phyloP scores from a whole-genome alignment of 2,888 invertebrate species.

The Argyra leucocephala region DNA sequence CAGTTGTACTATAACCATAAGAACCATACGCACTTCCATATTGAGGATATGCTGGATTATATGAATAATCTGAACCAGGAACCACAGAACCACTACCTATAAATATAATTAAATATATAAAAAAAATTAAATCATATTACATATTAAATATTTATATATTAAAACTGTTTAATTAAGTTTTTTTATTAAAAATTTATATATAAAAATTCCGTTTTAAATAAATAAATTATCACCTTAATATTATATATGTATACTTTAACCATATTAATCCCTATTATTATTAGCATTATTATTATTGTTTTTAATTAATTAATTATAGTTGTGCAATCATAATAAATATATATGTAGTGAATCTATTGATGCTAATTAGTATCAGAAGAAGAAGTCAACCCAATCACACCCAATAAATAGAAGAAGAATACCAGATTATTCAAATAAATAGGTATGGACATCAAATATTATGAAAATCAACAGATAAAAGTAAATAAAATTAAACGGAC shows the following conservation, averaged over 20 bases:
- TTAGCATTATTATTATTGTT: too few species aligned
- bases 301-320: too few species aligned
- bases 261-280: too few species aligned
- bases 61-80: constrained; percentile 58
- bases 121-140: constrained; percentile 5
- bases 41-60: constrained; percentile 58
- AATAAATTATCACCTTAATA: too few species aligned
- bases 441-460: constrained; percentile 12
- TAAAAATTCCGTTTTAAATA: neutral
- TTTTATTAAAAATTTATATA: neutral
- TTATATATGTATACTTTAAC: too few species aligned
- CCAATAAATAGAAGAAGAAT: too few species aligned
- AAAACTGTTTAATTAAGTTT: neutral
- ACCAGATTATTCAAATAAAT: neutral
- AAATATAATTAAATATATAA: constrained; percentile 4
- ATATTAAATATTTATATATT: neutral
- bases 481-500: constrained; percentile 15
- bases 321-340: too few species aligned
- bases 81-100: constrained; percentile 55
- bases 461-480: constrained; percentile 11
- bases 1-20: constrained; percentile 54
- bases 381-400: too few species aligned
- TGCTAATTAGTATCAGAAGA: too few species aligned
- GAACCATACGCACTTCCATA: constrained; percentile 48
- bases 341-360: too few species aligned